Conservation (phyloP, 2,888 invertebrate genomes). For the Uropetala carovei region DNA sequence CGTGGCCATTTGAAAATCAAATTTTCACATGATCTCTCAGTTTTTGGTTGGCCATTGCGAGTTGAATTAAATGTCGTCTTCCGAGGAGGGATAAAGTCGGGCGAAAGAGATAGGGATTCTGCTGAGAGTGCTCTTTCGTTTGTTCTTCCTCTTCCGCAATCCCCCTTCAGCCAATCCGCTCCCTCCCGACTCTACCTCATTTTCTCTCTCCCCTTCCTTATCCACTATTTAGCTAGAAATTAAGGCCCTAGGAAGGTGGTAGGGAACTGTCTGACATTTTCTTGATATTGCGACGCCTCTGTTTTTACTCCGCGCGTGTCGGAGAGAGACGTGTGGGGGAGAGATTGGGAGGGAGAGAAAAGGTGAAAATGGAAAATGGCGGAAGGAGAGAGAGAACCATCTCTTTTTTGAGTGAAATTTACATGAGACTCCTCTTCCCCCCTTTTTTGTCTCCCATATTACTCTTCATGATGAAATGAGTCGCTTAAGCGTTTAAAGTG, state of each 20-base stretch:
- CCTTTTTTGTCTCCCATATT: not conserved
- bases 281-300: constrained; percentile 4
- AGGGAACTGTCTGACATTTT: not conserved
- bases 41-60: too few relatives aligned
- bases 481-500: constrained; percentile 42
- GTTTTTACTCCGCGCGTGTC: not conserved
- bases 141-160: not conserved
- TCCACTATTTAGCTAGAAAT: not conserved
- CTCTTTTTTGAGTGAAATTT: constrained; percentile 6
- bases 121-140: not conserved
- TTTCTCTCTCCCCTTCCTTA: not conserved
- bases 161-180: not conserved
- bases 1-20: constrained; percentile 16
- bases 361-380: too few relatives aligned
- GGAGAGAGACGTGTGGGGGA: not conserved
- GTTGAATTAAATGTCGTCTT: not conserved
- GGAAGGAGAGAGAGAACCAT: not conserved
- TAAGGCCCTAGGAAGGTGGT: not conserved
- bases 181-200: not conserved
- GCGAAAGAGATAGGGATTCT: not conserved
- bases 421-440: not conserved
- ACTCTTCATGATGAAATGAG: constrained; percentile 36
- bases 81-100: not conserved
- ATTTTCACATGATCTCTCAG: not conserved
- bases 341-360: too few relatives aligned